A percentile compares a stretch with the other conserved stretches of the same genome.
These are phyloP conservation scores for Argyresthia goedartella DNA, from an alignment of 2,888 invertebrate genomes.

Conservation along the genomic window DNA sequence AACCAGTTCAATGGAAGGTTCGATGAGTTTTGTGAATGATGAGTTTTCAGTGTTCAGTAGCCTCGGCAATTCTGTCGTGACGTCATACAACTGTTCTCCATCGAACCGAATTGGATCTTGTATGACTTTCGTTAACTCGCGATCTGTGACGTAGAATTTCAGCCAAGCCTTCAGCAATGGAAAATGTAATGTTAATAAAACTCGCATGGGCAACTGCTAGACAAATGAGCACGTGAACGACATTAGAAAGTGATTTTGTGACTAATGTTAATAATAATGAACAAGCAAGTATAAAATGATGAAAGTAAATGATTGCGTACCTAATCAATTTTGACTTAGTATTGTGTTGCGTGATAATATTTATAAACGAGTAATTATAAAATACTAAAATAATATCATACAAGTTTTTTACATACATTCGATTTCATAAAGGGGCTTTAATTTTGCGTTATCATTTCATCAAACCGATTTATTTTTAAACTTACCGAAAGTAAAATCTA, in stretches of 20 bases:
- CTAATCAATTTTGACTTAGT: no score
- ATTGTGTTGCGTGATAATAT: no score
- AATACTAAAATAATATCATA: no score
- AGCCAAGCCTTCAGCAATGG: constrained; percentile 68
- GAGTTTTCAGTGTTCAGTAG: constrained; percentile 33
- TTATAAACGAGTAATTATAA: no score
- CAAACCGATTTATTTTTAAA: background rate
- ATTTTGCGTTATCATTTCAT: constrained; percentile 5
- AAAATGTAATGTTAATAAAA: constrained; percentile 34
- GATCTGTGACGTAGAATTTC: constrained; percentile 70
- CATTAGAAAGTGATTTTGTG: no score
- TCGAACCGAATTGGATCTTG: constrained; percentile 63
- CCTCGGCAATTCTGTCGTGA: constrained; percentile 50
- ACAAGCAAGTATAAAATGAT: no score
- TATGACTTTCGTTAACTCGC: constrained; percentile 58
- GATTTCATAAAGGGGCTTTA: constrained; percentile 66
- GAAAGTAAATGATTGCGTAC: no score
- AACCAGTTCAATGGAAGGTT: constrained; percentile 60
- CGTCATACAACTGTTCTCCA: constrained; percentile 40
- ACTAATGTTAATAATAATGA: no score
- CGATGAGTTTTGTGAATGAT: constrained; percentile 36
- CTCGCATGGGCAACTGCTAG: background rate
- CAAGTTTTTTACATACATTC: constrained; percentile 27
- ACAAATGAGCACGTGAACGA: no score
- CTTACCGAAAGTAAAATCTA: background rate